Percentiles rank a stretch among this genome's conserved stretches.
Evolutionary conservation across 2,888 invertebrate genomes (phyloP).

Genomic region (Caenorhabditis sp.): DNA sequence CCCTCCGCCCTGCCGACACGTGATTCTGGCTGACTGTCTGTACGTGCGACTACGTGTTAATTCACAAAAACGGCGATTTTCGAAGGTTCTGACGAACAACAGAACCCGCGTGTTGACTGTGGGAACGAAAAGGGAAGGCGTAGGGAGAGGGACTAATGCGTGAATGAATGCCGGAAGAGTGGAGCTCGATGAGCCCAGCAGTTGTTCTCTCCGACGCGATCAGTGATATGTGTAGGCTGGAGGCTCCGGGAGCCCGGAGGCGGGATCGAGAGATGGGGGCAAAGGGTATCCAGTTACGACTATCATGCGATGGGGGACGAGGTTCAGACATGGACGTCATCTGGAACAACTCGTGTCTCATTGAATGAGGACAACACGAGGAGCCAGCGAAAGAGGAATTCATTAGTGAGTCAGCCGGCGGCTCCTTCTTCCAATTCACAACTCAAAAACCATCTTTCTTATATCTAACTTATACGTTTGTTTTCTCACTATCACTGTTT

Average conservation of each 20-base stretch:
- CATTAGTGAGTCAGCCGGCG: too few relatives aligned
- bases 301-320: slow-evolving; percentile 20
- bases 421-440: too few relatives aligned
- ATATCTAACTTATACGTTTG: too few relatives aligned
- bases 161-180: not conserved
- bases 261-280: slow-evolving; percentile 10
- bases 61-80: slow-evolving; percentile 4
- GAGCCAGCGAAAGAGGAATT: too few relatives aligned
- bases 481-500: not conserved
- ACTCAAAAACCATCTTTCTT: too few relatives aligned
- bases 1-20: slow-evolving; percentile 12
- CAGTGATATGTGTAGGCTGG: slow-evolving; percentile 49
- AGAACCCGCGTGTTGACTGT: slow-evolving; percentile 6
- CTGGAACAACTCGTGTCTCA: slow-evolving; percentile 22
- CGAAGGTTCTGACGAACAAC: slow-evolving; percentile 22
- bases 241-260: not conserved
- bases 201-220: slow-evolving; percentile 32
- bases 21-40: slow-evolving; percentile 26
- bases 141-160: slow-evolving; percentile 1
- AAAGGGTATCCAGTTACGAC: slow-evolving; percentile 41
- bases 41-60: slow-evolving; percentile 27
- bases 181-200: slow-evolving; percentile 16
- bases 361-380: slow-evolving; percentile 15
- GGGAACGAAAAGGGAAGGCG: not conserved
- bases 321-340: slow-evolving; percentile 17